Conservation (phyloP, 2,113 vertebrate genomes). For the Poeciliopsis occidentalis region DNA sequence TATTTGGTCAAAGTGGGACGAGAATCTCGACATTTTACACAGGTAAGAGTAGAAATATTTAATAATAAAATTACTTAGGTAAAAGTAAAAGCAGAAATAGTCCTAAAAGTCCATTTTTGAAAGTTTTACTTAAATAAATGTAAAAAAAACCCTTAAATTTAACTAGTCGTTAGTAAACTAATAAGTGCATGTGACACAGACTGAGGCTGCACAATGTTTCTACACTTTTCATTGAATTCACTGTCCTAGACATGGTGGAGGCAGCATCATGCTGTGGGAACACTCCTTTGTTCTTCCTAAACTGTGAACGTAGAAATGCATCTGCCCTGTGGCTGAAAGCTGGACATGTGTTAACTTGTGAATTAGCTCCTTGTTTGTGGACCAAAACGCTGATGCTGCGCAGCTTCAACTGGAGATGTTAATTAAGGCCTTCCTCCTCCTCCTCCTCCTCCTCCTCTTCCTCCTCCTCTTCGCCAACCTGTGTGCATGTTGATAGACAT, state of each 20-base stretch:
- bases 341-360: constrained; percentile 20
- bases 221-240: not conserved
- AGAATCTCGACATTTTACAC: too few species aligned
- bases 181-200: constrained; percentile 6
- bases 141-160: too few species aligned
- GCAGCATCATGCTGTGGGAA: not conserved
- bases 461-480: not conserved
- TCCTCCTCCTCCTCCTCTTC: not conserved
- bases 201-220: constrained; percentile 6
- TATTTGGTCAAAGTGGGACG: too few species aligned
- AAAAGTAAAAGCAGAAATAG: too few species aligned
- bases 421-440: constrained; percentile 46
- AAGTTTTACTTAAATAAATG: too few species aligned
- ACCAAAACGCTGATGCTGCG: constrained; percentile 54
- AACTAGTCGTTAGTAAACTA: too few species aligned
- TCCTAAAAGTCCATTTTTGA: too few species aligned
- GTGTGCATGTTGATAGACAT: constrained; percentile 75
- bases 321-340: constrained; percentile 10
- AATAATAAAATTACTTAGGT: too few species aligned
- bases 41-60: too few species aligned
- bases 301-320: not conserved
- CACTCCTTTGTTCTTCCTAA: not conserved
- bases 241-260: not conserved
- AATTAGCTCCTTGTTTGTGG: constrained; percentile 50
- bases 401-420: constrained; percentile 66